Percentiles rank a stretch among this genome's conserved stretches.
These are phyloP conservation scores for Pluvianellus socialis DNA, from an alignment of 2,113 vertebrate genomes.

Conservation along the genomic window DNA sequence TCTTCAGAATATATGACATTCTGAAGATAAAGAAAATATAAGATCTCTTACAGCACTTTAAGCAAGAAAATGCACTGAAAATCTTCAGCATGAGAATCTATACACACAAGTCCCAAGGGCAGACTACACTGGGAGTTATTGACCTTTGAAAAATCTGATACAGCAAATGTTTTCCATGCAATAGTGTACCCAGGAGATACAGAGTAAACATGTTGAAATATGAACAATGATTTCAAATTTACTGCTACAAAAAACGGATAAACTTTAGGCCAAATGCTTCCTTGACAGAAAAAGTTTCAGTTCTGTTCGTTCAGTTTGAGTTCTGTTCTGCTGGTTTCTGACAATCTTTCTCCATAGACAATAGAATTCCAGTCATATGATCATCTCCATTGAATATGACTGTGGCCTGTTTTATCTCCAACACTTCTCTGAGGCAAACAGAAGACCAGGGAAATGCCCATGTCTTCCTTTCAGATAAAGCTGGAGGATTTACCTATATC, in stretches of 20 bases:
- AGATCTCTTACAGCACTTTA: not conserved
- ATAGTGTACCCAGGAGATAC: not conserved
- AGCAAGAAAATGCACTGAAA: not conserved
- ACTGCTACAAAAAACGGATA: not conserved
- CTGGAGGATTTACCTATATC: not conserved
- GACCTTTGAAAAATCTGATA: conserved; percentile 40
- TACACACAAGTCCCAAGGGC: not conserved
- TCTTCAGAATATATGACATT: not conserved
- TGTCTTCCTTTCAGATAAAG: not conserved
- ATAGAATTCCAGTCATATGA: not conserved
- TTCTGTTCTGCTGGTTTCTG: not conserved
- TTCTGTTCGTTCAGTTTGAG: not conserved
- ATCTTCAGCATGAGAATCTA: not conserved
- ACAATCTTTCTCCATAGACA: not conserved
- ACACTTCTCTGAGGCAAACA: not conserved
- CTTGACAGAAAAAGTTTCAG: not conserved
- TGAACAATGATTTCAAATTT: not conserved
- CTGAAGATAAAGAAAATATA: not conserved
- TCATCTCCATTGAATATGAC: not conserved
- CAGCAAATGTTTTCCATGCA: conserved; percentile 18
- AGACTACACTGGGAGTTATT: not conserved
- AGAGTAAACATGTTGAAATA: conserved; percentile 23
- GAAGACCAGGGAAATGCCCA: not conserved
- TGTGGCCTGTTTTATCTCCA: rapidly evolving
- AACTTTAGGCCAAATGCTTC: not conserved